These are phyloP conservation scores for Clarias laeviceps DNA, from an alignment of 2,797 vertebrate genomes.

Conservation along the genomic window DNA sequence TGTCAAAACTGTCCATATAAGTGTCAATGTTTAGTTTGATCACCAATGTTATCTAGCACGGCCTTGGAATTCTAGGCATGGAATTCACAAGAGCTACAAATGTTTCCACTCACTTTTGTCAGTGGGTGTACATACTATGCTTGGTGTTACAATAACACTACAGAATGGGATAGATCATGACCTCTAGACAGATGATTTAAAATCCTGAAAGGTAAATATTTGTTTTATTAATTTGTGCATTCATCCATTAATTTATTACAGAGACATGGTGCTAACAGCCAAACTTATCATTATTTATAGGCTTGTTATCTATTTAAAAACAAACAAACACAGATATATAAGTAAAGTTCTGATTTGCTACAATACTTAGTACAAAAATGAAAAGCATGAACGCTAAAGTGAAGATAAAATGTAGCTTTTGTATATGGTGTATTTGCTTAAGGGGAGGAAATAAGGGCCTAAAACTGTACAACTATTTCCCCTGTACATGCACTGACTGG, in stretches of 20 bases:
- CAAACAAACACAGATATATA: not conserved
- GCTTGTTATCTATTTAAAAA: not conserved
- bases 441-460: slow-evolving; percentile 8
- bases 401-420: slow-evolving; percentile 1
- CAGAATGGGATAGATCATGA: not conserved
- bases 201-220: slow-evolving; percentile 1
- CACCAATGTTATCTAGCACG: no score
- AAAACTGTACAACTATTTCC: not conserved
- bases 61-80: no score
- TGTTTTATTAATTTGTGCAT: not conserved
- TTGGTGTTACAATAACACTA: not conserved
- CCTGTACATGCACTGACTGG: slow-evolving; percentile 17
- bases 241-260: not conserved
- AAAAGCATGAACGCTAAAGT: not conserved
- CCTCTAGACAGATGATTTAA: not conserved
- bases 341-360: not conserved
- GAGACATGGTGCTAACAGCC: not conserved
- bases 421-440: not conserved
- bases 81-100: no score
- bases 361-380: slow-evolving; percentile 1
- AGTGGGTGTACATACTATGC: not conserved
- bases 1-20: no score
- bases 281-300: slow-evolving; percentile 1
- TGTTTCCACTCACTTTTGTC: no score
- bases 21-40: no score